Percentiles rank a stretch among this genome's conserved stretches.
Conservation (phyloP, 2,888 invertebrate genomes). For the Mimas tiliae region DNA sequence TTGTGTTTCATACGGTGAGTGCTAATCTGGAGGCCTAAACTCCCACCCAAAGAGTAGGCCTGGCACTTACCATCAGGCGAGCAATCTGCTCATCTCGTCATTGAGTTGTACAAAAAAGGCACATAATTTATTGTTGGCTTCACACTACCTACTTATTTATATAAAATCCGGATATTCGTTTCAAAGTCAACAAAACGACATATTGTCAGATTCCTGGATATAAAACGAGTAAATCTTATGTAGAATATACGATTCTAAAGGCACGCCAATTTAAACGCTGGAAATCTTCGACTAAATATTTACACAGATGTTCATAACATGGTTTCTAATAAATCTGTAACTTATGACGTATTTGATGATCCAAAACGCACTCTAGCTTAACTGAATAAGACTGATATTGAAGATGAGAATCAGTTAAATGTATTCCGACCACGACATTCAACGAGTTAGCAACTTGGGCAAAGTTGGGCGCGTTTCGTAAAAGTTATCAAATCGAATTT, state of each 20-base stretch:
- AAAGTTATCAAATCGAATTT: slow-evolving; percentile 60
- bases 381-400: slow-evolving; percentile 6
- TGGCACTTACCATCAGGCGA: no score
- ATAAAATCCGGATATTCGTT: neutral
- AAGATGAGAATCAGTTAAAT: slow-evolving; percentile 20
- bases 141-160: no score
- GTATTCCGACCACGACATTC: slow-evolving; percentile 51
- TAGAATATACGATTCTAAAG: slow-evolving; percentile 31
- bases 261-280: slow-evolving; percentile 36
- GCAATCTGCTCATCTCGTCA: no score
- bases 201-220: slow-evolving; percentile 27
- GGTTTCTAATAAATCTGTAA: slow-evolving; percentile 34
- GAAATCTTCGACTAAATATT: slow-evolving; percentile 40
- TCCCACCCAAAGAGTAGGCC: no score
- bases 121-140: no score
- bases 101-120: no score
- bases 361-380: neutral
- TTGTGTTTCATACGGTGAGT: no score
- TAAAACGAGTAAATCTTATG: slow-evolving; percentile 28
- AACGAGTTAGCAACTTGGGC: slow-evolving; percentile 50
- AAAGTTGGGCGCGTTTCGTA: slow-evolving; percentile 55
- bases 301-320: slow-evolving; percentile 44
- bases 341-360: neutral
- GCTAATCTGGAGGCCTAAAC: no score
- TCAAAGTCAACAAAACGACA: neutral